Percentiles rank a stretch among this genome's conserved stretches.
Conservation (phyloP, 2,113 vertebrate species). For the Noturus placidus region DNA sequence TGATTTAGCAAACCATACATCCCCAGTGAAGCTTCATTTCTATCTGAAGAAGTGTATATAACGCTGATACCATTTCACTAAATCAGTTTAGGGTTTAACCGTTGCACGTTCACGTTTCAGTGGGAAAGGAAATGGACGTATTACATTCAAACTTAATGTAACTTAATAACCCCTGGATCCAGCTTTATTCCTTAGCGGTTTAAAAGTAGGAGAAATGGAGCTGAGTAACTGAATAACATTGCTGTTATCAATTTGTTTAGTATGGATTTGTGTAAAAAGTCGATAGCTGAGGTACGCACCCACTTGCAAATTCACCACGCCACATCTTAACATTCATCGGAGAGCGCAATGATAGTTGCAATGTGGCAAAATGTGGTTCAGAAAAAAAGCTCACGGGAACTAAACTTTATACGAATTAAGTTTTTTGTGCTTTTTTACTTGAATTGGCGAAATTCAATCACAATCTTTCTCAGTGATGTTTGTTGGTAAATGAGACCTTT, state of each 20-base stretch:
- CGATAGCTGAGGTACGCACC: neutral
- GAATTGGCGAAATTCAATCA: too few species aligned
- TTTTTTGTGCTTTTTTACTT: too few species aligned
- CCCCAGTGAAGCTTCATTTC: slow-evolving; percentile 7
- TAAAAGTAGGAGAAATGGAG: neutral
- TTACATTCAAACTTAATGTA: slow-evolving; percentile 19
- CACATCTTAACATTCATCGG: neutral
- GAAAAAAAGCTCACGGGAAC: neutral
- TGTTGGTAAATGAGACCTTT: too few species aligned
- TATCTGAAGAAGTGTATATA: slow-evolving; percentile 2
- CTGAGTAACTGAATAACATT: slow-evolving; percentile 9
- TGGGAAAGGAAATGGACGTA: slow-evolving; percentile 5
- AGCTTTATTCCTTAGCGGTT: slow-evolving; percentile 19
- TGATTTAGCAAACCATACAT: slow-evolving; percentile 5
- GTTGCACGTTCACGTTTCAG: slow-evolving; percentile 7
- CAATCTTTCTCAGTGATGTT: too few species aligned
- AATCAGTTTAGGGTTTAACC: slow-evolving; percentile 8
- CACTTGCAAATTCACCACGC: neutral
- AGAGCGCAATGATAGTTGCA: neutral
- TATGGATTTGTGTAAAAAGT: slow-evolving; percentile 23
- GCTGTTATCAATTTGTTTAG: neutral
- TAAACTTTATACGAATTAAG: neutral
- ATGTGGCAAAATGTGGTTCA: neutral
- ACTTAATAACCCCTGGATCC: neutral
- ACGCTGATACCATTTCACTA: neutral